phyloP scores from a whole-genome alignment of 92 coral and sea anemone genomes.

The Meandrina meandrites region DNA sequence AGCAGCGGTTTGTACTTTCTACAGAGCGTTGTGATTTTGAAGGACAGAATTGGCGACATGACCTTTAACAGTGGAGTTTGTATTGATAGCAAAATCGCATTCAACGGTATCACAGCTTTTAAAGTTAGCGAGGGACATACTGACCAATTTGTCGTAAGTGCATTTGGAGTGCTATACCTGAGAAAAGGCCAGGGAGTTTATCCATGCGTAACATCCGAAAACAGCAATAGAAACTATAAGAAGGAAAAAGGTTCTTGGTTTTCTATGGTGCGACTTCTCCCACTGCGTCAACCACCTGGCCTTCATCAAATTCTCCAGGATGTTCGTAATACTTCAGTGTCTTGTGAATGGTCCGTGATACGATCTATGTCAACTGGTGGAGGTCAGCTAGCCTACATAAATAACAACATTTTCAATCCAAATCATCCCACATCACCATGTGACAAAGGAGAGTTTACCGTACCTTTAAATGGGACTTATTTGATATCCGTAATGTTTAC shows the following conservation, averaged over 20 bases:
- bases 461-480: slow-evolving; percentile 44
- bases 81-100: background rate
- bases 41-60: accelerated
- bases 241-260: slow-evolving; percentile 10
- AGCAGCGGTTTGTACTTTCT: slow-evolving; percentile 33
- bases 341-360: background rate
- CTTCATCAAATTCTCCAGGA: slow-evolving; percentile 27
- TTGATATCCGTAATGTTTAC: slow-evolving; percentile 43
- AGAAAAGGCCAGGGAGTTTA: slow-evolving; percentile 40
- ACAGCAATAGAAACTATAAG: accelerated
- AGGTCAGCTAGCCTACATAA: slow-evolving; percentile 21
- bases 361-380: slow-evolving; percentile 27
- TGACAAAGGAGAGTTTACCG: slow-evolving; percentile 10
- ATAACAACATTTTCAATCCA: slow-evolving; percentile 6
- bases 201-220: slow-evolving; percentile 19
- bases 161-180: slow-evolving; percentile 56
- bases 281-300: slow-evolving; percentile 50
- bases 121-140: slow-evolving; percentile 14
- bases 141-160: slow-evolving; percentile 27
- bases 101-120: slow-evolving; percentile 24
- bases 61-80: slow-evolving; percentile 32
- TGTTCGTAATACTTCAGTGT: background rate
- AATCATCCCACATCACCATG: background rate
- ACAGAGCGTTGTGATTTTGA: slow-evolving; percentile 5
- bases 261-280: slow-evolving; percentile 45